phyloP scores from a whole-genome alignment of 2,888 invertebrate genomes.

The Entomobrya proxima region DNA sequence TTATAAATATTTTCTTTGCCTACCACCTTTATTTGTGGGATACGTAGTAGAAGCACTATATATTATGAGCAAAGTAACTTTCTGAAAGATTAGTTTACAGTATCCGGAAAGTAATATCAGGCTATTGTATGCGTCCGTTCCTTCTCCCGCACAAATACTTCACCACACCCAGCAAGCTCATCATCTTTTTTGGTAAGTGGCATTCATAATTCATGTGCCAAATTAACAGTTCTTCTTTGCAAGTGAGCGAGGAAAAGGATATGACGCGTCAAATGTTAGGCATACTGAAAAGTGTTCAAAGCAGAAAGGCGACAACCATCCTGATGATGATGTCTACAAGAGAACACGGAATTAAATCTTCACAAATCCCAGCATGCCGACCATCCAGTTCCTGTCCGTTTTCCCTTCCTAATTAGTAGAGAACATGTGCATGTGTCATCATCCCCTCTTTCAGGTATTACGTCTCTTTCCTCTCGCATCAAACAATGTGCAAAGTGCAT shows the following conservation, averaged over 20 bases:
- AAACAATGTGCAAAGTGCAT: not conserved
- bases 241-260: not conserved
- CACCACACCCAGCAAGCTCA: not conserved
- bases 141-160: too few species aligned
- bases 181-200: not conserved
- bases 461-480: not conserved
- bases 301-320: not conserved
- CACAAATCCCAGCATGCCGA: conserved; percentile 39
- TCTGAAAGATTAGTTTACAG: too few species aligned
- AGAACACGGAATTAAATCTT: conserved; percentile 49
- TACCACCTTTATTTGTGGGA: too few species aligned
- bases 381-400: conserved; percentile 1
- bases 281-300: not conserved
- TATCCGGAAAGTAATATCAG: too few species aligned
- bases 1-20: too few species aligned
- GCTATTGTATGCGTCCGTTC: too few species aligned
- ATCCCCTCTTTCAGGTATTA: not conserved
- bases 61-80: too few species aligned
- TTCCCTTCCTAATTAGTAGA: conserved; percentile 53
- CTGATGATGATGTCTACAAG: not conserved
- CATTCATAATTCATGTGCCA: conserved; percentile 34
- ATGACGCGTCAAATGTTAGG: not conserved
- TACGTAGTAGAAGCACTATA: too few species aligned
- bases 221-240: not conserved
- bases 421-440: conserved; percentile 58